phyloP scores from a whole-genome alignment of 1,140 invertebrate species.

The Lepidurus apus region DNA sequence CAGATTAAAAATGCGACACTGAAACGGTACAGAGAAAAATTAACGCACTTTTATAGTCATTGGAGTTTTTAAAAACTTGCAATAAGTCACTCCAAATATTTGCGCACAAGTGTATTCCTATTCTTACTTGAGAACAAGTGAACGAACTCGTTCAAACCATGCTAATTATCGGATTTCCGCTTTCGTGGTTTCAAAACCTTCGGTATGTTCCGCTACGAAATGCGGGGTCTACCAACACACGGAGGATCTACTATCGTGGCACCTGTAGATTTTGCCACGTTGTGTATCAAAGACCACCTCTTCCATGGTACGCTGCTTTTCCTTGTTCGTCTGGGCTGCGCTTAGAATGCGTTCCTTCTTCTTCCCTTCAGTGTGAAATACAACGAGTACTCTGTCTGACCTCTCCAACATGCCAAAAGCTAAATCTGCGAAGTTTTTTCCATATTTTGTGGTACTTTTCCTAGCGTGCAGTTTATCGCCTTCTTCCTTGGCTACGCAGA shows the following conservation, averaged over 20 bases:
- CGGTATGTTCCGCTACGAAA: not conserved
- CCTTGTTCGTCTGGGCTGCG: not conserved
- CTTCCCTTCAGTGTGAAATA: not conserved
- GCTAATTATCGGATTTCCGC: too few species aligned
- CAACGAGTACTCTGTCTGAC: not conserved
- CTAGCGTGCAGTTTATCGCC: not conserved
- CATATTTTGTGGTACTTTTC: not conserved
- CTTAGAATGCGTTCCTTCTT: not conserved
- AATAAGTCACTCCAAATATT: too few species aligned
- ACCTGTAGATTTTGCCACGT: conserved; percentile 17
- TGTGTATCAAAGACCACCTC: not conserved
- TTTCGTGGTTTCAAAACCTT: not conserved
- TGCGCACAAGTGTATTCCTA: too few species aligned
- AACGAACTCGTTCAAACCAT: too few species aligned
- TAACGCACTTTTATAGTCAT: too few species aligned
- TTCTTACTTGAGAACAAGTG: too few species aligned
- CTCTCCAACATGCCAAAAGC: not conserved
- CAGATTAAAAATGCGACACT: too few species aligned
- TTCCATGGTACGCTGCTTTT: conserved; percentile 18
- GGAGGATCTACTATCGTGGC: not conserved
- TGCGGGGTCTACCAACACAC: not conserved
- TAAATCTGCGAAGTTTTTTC: not conserved
- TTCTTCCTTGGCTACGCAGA: not conserved
- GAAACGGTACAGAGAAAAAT: too few species aligned
- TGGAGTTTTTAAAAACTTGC: too few species aligned